Evolutionary conservation across 2,113 vertebrate genomes (phyloP).

Genomic region (Zapus hudsonius): DNA sequence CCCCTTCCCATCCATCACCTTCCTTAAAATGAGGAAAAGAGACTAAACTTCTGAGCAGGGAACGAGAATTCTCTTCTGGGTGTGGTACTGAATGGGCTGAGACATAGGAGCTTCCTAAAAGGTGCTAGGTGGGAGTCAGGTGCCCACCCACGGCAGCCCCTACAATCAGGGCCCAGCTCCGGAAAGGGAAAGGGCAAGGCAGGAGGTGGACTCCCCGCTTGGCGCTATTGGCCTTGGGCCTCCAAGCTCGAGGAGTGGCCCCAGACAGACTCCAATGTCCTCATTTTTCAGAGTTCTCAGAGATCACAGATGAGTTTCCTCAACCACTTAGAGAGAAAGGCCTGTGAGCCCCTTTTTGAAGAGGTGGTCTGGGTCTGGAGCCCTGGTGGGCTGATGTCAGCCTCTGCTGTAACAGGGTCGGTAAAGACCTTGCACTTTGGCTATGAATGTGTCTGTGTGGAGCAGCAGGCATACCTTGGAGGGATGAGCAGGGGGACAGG

Average conservation of each 20-base stretch:
- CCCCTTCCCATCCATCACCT: conserved; percentile 34
- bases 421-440: neutral
- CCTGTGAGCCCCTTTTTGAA: neutral
- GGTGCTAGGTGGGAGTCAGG: neutral
- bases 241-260: neutral
- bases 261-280: neutral
- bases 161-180: neutral
- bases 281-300: conserved; percentile 26
- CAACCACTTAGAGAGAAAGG: neutral
- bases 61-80: neutral
- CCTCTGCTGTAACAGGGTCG: neutral
- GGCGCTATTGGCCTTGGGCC: neutral
- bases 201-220: neutral
- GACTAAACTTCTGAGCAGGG: neutral
- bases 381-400: neutral
- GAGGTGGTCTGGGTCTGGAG: neutral
- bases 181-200: neutral
- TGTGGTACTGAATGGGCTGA: neutral
- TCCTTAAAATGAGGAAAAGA: conserved; percentile 44
- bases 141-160: neutral
- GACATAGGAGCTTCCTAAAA: neutral
- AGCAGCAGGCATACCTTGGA: neutral
- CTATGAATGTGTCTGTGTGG: neutral
- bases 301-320: neutral
- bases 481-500: neutral